Evolutionary conservation across 2,113 vertebrate genomes (phyloP), one percentile per base, ranked within the genome.

Genomic region (Chaetorhynchus papuensis): DNA sequence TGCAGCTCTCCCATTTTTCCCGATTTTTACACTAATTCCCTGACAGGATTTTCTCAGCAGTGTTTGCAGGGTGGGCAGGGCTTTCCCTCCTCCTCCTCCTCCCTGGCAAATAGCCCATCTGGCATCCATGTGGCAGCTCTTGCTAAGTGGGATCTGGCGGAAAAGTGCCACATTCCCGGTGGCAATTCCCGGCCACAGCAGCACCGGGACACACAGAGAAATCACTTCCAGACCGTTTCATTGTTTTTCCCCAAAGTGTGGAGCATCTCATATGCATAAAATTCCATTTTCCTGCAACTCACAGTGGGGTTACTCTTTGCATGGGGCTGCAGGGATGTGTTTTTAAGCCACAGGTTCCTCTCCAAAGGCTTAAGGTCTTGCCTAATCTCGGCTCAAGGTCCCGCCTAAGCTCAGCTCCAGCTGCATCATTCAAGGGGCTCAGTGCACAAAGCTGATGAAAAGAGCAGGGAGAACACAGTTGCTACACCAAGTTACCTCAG

Each of bases 31-130:
- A 2, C 20, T 6, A 17, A 35, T 13, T 45, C 30, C 61, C 50
- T 42, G 78, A 15, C 49, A 31, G 37, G 33, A 4, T 80, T 71
- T 44, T 28, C 72, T 47, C 28, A 0, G 49, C 7, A 1, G 45
- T 1, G 0, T 18, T 92, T 54, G 52, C 37, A 13, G 85, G 65
- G 83, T 11, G 30, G 64, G 76, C 44, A 30, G 71, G 89, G 72
- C 50, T 93, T 64, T 89, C 79, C 85, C 76, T 92, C 76, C 93
- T 90, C 80, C 90, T 69, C 63, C 50, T 26, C 45, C 72, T 94
- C 84, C 42, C 60, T 94, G 94, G 92, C 92, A 71, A 61, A 23
- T 24, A 54, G 59, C 93, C 92, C 96, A 96, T 95, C 87, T 96
- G 96, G 96, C 93, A 90, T 33, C 90, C 96, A 96, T 45, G 92